Conservation (phyloP, 2,797 vertebrate genomes). For the Neosilurus mollespiculum region DNA sequence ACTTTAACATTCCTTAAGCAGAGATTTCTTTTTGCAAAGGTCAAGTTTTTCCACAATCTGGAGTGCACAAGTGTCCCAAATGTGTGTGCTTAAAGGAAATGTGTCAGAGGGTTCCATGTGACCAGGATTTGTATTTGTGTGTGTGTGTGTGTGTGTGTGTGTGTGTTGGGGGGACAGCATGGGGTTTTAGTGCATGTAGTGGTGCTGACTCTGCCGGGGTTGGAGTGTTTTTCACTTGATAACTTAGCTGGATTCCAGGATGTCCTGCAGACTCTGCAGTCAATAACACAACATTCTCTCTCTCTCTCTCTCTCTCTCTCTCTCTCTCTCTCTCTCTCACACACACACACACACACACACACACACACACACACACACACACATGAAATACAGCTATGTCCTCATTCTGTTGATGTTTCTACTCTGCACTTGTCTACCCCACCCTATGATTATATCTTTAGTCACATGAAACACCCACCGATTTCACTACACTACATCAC, state of each 20-base stretch:
- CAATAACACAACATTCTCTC: conserved; percentile 60
- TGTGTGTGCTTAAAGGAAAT: conserved; percentile 41
- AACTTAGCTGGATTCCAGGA: conserved; percentile 64
- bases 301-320: conserved; percentile 28
- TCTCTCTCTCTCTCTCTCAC: conserved; percentile 1
- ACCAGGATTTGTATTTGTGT: conserved; percentile 25
- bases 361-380: conserved; percentile 7
- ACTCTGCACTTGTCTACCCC: background rate
- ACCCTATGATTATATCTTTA: conserved; percentile 1
- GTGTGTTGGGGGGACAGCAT: conserved; percentile 41
- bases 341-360: no score
- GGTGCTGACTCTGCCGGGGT: conserved; percentile 46
- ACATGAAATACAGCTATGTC: conserved; percentile 20
- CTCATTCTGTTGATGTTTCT: conserved; percentile 26
- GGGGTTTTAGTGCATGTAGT: conserved; percentile 35
- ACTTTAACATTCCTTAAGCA: conserved; percentile 35
- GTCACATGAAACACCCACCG: background rate
- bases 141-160: conserved; percentile 34
- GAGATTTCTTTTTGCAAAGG: conserved; percentile 35
- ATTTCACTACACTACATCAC: conserved; percentile 9
- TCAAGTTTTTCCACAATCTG: conserved; percentile 45
- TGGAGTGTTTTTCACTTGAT: conserved; percentile 57
- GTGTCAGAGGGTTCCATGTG: conserved; percentile 24
- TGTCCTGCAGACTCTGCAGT: conserved; percentile 57
- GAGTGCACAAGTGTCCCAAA: conserved; percentile 38